Evolutionary conservation across 2,797 vertebrate genomes (phyloP).

Genomic region (Sebastiscus tertius): DNA sequence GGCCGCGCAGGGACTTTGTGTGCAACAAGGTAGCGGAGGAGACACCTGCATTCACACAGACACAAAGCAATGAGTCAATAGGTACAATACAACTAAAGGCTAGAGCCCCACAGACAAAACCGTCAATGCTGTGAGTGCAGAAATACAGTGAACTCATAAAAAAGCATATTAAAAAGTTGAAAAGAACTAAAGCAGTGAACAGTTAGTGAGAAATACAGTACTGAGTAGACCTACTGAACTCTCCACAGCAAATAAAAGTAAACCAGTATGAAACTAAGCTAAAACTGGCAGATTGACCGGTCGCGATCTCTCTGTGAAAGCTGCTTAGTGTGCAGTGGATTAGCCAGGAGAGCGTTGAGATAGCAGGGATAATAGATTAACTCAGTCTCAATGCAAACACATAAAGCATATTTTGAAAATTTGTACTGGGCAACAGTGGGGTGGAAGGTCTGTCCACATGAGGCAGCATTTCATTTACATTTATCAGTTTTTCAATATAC

Average conservation of each 20-base stretch:
- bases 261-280: slow-evolving; percentile 34
- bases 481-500: background rate
- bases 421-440: background rate
- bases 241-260: slow-evolving; percentile 29
- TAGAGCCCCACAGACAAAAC: background rate
- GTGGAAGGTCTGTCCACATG: background rate
- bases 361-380: slow-evolving; percentile 48
- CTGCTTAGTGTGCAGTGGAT: slow-evolving; percentile 67
- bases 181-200: background rate
- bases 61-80: slow-evolving; percentile 15
- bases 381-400: slow-evolving; percentile 32
- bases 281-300: slow-evolving; percentile 58
- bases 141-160: background rate
- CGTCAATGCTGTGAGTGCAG: background rate
- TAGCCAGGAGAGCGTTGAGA: slow-evolving; percentile 47
- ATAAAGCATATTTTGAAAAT: background rate
- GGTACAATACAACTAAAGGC: background rate
- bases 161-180: background rate
- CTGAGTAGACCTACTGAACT: slow-evolving; percentile 38
- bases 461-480: background rate
- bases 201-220: background rate
- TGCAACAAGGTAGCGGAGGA: slow-evolving; percentile 91
- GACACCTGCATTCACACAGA: slow-evolving; percentile 83
- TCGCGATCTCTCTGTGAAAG: slow-evolving; percentile 65
- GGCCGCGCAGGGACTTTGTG: slow-evolving; percentile 93